Evolutionary conservation across 2,113 vertebrate genomes (phyloP).

Genomic region (Gobius niger): DNA sequence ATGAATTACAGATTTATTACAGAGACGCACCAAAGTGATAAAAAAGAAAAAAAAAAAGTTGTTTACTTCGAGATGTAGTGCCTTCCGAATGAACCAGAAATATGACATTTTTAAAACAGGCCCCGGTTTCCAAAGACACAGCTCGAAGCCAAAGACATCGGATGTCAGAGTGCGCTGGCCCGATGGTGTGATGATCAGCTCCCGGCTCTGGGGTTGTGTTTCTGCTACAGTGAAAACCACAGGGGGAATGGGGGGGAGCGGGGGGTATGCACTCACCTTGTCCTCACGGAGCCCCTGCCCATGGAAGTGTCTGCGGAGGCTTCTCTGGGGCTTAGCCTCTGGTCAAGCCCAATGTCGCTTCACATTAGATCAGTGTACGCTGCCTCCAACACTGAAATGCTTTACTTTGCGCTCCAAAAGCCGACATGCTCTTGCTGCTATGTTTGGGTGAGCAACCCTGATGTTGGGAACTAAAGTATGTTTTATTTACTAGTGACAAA

Average conservation of each 20-base stretch:
- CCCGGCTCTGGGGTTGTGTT: neutral
- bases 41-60: neutral
- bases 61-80: conserved; percentile 8
- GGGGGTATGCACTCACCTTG: conserved; percentile 31
- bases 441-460: too few species aligned
- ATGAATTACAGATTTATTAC: conserved; percentile 12
- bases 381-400: neutral
- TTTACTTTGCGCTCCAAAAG: neutral
- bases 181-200: neutral
- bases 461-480: neutral
- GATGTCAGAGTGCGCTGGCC: neutral
- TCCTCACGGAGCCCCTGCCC: conserved; percentile 14
- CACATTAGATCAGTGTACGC: conserved; percentile 20
- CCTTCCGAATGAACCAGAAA: neutral
- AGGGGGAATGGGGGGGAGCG: neutral
- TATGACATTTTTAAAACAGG: neutral
- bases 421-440: too few species aligned
- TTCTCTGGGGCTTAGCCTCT: neutral
- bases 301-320: neutral
- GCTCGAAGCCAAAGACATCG: neutral
- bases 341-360: conserved; percentile 1
- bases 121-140: neutral
- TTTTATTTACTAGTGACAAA: neutral
- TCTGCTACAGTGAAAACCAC: neutral
- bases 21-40: neutral